A percentile compares a stretch with the other conserved stretches of the same genome.
phyloP scores from a whole-genome alignment of 1,140 invertebrate genomes.

The Tetraneura akinire region DNA sequence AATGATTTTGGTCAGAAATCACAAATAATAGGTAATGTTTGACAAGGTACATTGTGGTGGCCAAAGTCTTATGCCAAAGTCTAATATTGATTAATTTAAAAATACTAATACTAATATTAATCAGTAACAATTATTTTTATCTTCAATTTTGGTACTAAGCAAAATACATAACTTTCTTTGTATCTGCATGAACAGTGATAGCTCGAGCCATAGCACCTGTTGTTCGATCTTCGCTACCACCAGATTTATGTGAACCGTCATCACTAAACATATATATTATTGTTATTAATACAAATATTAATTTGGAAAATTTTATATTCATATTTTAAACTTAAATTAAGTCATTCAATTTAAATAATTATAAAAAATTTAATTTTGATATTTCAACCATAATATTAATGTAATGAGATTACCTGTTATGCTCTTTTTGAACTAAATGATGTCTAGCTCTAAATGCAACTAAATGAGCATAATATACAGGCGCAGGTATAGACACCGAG shows the following conservation, averaged over 20 bases:
- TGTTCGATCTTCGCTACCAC: conserved; percentile 95
- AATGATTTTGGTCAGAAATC: conserved; percentile 27
- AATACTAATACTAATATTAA: too few species aligned
- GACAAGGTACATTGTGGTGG: conserved; percentile 11
- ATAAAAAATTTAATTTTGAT: too few species aligned
- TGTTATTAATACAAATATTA: too few species aligned
- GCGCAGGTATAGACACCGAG: conserved; percentile 98
- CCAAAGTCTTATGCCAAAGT: not conserved
- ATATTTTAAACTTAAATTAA: too few species aligned
- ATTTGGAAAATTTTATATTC: too few species aligned
- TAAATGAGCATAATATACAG: conserved; percentile 98
- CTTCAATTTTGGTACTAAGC: conserved; percentile 66
- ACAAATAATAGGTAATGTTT: conserved; percentile 35
- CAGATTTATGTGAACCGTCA: conserved; percentile 96
- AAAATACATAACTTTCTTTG: conserved; percentile 99
- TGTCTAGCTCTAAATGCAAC: conserved; percentile 98
- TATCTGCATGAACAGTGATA: conserved; percentile 98
- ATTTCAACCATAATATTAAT: not conserved
- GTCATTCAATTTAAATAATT: too few species aligned
- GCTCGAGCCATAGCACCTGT: conserved; percentile 96
- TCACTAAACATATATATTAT: conserved; percentile 67
- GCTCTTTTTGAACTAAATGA: conserved; percentile 99
- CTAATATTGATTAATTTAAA: not conserved
- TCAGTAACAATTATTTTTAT: not conserved
- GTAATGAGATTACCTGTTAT: conserved; percentile 75